phyloP scores from a whole-genome alignment of 1,140 invertebrate genomes.

The Microplitis mediator region DNA sequence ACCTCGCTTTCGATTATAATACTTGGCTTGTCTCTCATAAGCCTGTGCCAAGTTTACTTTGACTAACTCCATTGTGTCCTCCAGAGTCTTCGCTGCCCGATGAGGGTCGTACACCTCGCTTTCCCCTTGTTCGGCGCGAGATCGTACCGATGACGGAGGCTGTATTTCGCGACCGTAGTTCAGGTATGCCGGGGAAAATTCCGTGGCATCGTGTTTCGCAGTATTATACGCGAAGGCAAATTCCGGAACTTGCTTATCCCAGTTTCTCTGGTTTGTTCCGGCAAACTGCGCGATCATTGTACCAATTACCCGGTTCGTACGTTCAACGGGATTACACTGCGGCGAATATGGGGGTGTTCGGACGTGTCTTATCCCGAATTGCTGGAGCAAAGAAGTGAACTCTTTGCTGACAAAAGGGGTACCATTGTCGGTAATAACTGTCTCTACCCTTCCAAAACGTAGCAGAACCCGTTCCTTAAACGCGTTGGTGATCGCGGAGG shows the following conservation, averaged over 20 bases:
- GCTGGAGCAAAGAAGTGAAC: slow-evolving; percentile 30
- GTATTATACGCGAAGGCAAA: slow-evolving; percentile 48
- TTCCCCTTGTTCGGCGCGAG: too few species aligned
- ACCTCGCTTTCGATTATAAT: not conserved
- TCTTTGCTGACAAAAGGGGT: slow-evolving; percentile 48
- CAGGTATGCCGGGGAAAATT: too few species aligned
- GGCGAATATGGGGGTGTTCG: slow-evolving; percentile 46
- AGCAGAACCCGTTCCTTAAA: too few species aligned
- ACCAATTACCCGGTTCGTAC: slow-evolving; percentile 20
- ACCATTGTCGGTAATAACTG: slow-evolving; percentile 54
- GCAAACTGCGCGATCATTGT: slow-evolving; percentile 37
- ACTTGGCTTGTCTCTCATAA: not conserved
- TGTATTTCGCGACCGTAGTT: too few species aligned
- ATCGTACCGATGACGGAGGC: too few species aligned
- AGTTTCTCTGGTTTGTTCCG: slow-evolving; percentile 41
- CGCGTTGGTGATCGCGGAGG: too few species aligned
- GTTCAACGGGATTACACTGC: slow-evolving; percentile 37
- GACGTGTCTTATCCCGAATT: slow-evolving; percentile 25
- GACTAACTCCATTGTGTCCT: not conserved
- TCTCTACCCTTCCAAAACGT: slow-evolving; percentile 40
- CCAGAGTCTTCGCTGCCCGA: too few species aligned
- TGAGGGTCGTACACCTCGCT: too few species aligned
- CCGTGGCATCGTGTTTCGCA: too few species aligned
- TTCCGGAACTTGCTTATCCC: slow-evolving; percentile 46
- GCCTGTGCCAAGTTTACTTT: slow-evolving; percentile 1